phyloP scores from a whole-genome alignment of 2,888 invertebrate species.

The Druceiella hillmani region DNA sequence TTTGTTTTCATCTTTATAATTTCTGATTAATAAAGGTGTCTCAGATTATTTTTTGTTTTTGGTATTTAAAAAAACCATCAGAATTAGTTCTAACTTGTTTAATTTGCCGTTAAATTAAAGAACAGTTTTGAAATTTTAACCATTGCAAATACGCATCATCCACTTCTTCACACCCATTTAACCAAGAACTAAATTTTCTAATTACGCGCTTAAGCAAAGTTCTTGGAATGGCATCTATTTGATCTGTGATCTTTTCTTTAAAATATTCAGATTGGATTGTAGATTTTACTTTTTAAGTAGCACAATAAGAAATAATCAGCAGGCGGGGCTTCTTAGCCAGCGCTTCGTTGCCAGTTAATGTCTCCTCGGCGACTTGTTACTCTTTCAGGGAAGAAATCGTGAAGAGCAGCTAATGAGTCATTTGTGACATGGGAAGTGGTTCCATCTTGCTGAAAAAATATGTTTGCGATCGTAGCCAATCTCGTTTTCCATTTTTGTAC shows the following conservation, averaged over 20 bases:
- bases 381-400: constrained; percentile 23
- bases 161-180: constrained; percentile 20
- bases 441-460: constrained; percentile 25
- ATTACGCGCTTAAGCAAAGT: constrained; percentile 23
- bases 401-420: constrained; percentile 24
- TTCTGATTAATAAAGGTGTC: too few relatives aligned
- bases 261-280: too few relatives aligned
- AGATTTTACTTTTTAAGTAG: constrained; percentile 25
- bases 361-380: constrained; percentile 24
- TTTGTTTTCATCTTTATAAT: too few relatives aligned
- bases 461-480: constrained; percentile 22
- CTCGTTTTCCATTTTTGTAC: constrained; percentile 24
- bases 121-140: too few relatives aligned
- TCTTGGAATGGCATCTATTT: constrained; percentile 23
- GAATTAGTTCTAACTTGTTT: too few relatives aligned
- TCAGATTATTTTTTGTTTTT: too few relatives aligned
- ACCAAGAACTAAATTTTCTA: constrained; percentile 20
- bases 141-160: too few relatives aligned
- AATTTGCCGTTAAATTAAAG: too few relatives aligned
- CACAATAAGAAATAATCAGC: constrained; percentile 23
- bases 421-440: constrained; percentile 25
- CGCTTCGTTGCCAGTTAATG: constrained; percentile 23
- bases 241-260: constrained; percentile 24
- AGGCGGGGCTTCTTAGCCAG: constrained; percentile 23
- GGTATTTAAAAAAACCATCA: too few relatives aligned